Conservation (phyloP, 2,797 vertebrate genomes). For the Tragopan temminckii region DNA sequence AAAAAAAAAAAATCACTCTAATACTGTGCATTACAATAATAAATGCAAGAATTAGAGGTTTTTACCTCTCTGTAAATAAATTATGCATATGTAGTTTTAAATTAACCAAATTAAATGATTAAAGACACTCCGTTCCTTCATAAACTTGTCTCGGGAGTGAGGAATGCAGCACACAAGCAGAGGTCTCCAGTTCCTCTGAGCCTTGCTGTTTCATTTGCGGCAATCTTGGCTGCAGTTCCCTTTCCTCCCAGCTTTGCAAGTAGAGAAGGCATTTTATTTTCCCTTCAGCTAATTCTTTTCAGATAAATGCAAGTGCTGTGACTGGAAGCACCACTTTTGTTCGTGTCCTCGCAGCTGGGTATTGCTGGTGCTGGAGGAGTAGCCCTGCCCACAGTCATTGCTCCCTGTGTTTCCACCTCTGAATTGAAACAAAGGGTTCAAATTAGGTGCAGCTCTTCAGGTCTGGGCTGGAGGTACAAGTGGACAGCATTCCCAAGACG, state of each 20-base stretch:
- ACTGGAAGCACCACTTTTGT: not conserved
- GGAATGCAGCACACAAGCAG: slow-evolving; percentile 34
- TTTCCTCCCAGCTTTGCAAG: slow-evolving; percentile 25
- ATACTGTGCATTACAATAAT: slow-evolving; percentile 86
- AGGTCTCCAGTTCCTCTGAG: slow-evolving; percentile 59
- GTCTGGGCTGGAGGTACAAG: not conserved
- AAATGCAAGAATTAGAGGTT: slow-evolving; percentile 88
- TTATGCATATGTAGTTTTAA: slow-evolving; percentile 87
- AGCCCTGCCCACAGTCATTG: not conserved
- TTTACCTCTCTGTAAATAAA: slow-evolving; percentile 88
- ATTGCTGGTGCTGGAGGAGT: not conserved
- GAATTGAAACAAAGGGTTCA: not conserved
- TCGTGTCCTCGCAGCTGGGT: not conserved
- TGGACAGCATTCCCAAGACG: not conserved
- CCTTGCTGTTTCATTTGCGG: slow-evolving; percentile 44
- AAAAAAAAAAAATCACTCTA: slow-evolving; percentile 77
- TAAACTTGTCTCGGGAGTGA: slow-evolving; percentile 85
- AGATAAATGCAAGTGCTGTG: slow-evolving; percentile 16
- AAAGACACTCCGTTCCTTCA: slow-evolving; percentile 90
- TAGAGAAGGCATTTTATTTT: slow-evolving; percentile 33
- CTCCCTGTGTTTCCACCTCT: not conserved
- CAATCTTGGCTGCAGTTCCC: slow-evolving; percentile 23
- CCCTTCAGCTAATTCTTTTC: slow-evolving; percentile 44
- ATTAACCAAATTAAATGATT: slow-evolving; percentile 92
- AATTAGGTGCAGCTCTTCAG: not conserved